Evolutionary conservation across 2,113 vertebrate species (phyloP), one percentile per base, ranked within the genome.

Genomic region (Chaenocephalus aceratus): DNA sequence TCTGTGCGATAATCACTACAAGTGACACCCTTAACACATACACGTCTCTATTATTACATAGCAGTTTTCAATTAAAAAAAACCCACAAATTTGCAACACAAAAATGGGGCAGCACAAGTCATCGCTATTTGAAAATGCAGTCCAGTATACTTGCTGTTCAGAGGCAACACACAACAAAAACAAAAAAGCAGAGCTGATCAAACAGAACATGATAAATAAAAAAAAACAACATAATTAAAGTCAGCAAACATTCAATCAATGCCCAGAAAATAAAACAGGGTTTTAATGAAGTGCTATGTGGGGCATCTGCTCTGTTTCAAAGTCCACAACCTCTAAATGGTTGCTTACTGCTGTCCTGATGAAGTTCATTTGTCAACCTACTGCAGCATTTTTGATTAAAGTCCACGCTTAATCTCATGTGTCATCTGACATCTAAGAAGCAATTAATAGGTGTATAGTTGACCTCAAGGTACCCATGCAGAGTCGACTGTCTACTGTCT

Each of bases 271-370:
- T 59, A 69, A 75, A 66, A 70, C 34, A 45, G 9, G 10, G 30
- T 61, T 68, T 60, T 82, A 79, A 86, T 82, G 65, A 86, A 85
- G 63, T 53, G 44, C 62, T 82, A 69, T 84, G 64, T 63, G 72
- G 65, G 61, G 64, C 65, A 23, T 68, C 54, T 41, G 26, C 9
- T 78, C 65, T 41, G 14, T 83, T 80, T 80, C 49, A 86, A 80
- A 86, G 48, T 51, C 16, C 36, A 72, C 69, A 67, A 71, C 72
- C 75, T 53, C 58, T 83, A 72, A 76, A 71, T 67, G 65, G 6
- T 36, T 61, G 49, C 72, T 56, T 57, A 64, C 54, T 65, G n/a
- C 67, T 82, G 58, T 74, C 61, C 61, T 61, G 6, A 7, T 53
- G 57, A 66, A 82, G 64, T 65, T 46, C 46, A 75, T 79, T 68